Evolutionary conservation across 2,888 invertebrate species (phyloP), one percentile per base, ranked within the genome.

Genomic region (Drosophila meridiana): DNA sequence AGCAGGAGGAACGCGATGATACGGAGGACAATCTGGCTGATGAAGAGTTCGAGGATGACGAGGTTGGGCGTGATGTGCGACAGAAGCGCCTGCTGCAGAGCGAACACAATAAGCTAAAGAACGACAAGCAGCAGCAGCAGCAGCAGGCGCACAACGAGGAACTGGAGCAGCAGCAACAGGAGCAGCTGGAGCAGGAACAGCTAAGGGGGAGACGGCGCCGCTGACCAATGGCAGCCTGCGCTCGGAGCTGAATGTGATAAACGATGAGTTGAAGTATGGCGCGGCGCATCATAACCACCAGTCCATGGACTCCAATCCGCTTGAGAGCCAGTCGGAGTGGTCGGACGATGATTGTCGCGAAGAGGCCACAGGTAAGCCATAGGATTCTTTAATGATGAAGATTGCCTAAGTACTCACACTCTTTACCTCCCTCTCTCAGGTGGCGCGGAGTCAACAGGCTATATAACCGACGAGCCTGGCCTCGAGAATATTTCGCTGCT

Each of bases 381-480:
- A 20, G 20, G 20, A 20, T 20, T 20, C 20, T 20, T 20, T 20
- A 20, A 1, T 20, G 20, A 20, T 20, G 20, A 20, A 20, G 20
- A 20, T 20, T 20, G 20, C 20, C 20, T 20, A 20, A 20, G 20
- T 3, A n/a, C 7, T 40, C 40, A 2, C 14, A 8, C n/a, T 26
- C 40, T 38, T 26, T 34, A 13, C 34, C 0, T 30, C 36, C 40
- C 4, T 28, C 0, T 36, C 8, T 0, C n/a, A 93, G 94, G 94
- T 38, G 95, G 94, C 56, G 95, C 95, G 0, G 95, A 95, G 91
- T 97, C 96, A 76, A 96, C 97, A 1, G 97, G 97, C 34, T 97
- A 97, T 92, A 97, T 96, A n/a, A 97, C 97, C 0, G 97, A 97
- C 93, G 97, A 97, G 93, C 97, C 97, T 1, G 97, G 97, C 20